Evolutionary conservation across 1,140 invertebrate genomes (phyloP).

Genomic region (Uloborus diversus): DNA sequence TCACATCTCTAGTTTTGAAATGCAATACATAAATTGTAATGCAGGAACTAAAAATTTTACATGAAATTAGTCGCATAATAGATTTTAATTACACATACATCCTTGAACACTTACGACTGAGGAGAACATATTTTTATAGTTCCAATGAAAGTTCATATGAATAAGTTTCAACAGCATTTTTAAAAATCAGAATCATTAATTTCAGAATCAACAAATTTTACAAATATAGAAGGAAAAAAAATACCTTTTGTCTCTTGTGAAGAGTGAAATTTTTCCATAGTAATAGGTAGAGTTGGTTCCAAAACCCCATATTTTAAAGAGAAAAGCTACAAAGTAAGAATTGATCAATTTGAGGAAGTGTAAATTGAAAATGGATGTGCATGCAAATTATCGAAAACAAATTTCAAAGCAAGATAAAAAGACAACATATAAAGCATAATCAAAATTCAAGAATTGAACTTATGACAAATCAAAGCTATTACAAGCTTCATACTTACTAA

Average conservation of each 20-base stretch:
- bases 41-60: too few species aligned
- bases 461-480: not conserved
- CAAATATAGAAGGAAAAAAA: constrained; percentile 44
- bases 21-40: too few species aligned
- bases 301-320: constrained; percentile 62
- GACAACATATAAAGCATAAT: not conserved
- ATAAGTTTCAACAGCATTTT: too few species aligned
- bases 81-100: too few species aligned
- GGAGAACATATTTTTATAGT: too few species aligned
- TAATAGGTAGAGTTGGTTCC: constrained; percentile 66
- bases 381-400: not conserved
- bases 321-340: not conserved
- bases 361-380: not conserved
- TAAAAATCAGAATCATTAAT: too few species aligned
- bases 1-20: too few species aligned
- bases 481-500: not conserved
- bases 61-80: too few species aligned
- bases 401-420: not conserved
- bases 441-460: not conserved
- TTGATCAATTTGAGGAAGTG: not conserved
- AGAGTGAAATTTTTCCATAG: constrained; percentile 69
- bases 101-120: too few species aligned
- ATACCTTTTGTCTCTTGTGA: constrained; percentile 67
- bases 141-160: too few species aligned
- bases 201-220: too few species aligned